A percentile compares a stretch with the other conserved stretches of the same genome.
phyloP scores from a whole-genome alignment of 2,888 invertebrate genomes.

The Drosophila ochracea region DNA sequence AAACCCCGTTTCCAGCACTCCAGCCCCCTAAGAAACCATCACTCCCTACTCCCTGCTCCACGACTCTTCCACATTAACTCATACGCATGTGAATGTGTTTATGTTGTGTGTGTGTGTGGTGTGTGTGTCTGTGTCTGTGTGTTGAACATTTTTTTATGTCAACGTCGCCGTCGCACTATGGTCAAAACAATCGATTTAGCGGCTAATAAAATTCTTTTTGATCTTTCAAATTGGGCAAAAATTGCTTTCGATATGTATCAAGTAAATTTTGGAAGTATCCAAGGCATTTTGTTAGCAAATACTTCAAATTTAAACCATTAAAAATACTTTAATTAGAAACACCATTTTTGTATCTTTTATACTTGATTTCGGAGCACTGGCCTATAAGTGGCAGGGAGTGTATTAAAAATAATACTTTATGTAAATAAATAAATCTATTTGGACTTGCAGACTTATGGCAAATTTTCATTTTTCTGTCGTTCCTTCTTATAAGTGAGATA shows the following conservation, averaged over 20 bases:
- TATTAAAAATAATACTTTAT: not conserved
- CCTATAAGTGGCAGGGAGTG: not conserved
- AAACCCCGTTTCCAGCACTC: constrained; percentile 5
- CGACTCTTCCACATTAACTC: not conserved
- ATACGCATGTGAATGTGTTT: constrained; percentile 11
- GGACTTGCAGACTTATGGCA: no score
- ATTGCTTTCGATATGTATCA: not conserved
- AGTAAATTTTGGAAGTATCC: not conserved
- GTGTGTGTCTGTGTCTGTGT: not conserved
- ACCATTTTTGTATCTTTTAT: accelerated
- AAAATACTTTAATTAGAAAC: not conserved
- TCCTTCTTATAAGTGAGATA: no score
- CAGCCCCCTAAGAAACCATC: not conserved
- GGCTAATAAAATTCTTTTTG: not conserved
- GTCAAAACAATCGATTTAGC: not conserved
- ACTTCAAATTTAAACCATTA: not conserved
- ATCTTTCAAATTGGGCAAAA: not conserved
- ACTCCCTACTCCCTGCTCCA: not conserved
- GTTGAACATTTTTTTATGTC: constrained; percentile 49
- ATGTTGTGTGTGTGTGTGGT: constrained; percentile 7
- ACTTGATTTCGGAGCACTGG: no score
- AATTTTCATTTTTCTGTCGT: not conserved
- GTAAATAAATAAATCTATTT: not conserved
- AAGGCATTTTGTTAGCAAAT: not conserved
- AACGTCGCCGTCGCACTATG: constrained; percentile 48